phyloP scores from a whole-genome alignment of 2,113 vertebrate species.

The Vimba vimba region DNA sequence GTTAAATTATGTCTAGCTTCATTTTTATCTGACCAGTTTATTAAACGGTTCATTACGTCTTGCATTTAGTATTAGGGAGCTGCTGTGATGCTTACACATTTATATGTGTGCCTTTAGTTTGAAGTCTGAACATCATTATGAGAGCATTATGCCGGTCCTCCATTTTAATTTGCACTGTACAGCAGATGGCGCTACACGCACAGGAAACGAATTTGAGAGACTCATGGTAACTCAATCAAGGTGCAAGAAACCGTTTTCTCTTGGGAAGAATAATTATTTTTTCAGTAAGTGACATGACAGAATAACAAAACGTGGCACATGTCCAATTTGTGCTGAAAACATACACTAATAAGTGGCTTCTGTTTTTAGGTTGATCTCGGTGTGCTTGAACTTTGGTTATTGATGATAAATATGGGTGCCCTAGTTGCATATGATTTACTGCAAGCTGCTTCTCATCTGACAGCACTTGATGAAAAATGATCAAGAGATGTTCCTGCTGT shows the following conservation, averaged over 20 bases:
- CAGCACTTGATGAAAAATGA: conserved; percentile 61
- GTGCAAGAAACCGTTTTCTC: neutral
- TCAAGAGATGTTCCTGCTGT: conserved; percentile 48
- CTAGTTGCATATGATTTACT: conserved; percentile 62
- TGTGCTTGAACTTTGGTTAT: conserved; percentile 31
- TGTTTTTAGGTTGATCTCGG: conserved; percentile 38
- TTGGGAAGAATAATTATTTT: conserved; percentile 16
- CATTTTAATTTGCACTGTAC: neutral
- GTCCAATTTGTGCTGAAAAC: conserved; percentile 2
- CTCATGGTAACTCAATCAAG: neutral
- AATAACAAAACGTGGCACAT: conserved; percentile 40
- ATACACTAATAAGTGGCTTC: conserved; percentile 24
- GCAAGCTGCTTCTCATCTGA: conserved; percentile 41
- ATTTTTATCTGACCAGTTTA: neutral
- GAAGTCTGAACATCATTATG: neutral
- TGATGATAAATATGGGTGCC: conserved; percentile 39
- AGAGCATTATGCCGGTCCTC: neutral
- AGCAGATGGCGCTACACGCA: conserved; percentile 55
- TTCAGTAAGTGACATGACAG: conserved; percentile 10
- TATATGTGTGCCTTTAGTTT: neutral
- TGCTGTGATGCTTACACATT: neutral
- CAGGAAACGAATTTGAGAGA: neutral
- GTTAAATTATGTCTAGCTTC: neutral
- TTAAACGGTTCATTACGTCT: neutral
- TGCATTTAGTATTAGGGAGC: neutral